Evolutionary conservation across 2,888 invertebrate genomes (phyloP).

Genomic region (Erpobdella octoculata): DNA sequence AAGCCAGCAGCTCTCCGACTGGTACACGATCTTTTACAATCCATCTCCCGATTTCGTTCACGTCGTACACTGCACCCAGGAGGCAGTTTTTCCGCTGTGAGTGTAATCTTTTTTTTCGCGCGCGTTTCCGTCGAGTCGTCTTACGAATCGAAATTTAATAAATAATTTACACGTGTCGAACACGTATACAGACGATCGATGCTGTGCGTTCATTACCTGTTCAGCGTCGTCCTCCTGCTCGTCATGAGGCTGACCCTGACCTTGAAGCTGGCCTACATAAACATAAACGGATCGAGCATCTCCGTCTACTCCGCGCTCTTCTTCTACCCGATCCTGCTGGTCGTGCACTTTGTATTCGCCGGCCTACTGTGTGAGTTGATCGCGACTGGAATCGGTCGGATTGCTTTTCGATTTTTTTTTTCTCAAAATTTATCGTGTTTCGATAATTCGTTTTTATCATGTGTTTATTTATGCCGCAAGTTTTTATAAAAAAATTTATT

Average conservation of each 20-base stretch:
- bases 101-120: slow-evolving; percentile 28
- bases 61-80: slow-evolving; percentile 86
- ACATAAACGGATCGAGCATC: slow-evolving; percentile 46
- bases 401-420: too few species aligned
- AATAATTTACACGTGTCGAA: too few species aligned
- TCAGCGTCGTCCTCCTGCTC: slow-evolving; percentile 72
- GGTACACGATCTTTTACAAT: slow-evolving; percentile 91
- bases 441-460: background rate
- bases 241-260: slow-evolving; percentile 69
- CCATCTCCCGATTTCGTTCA: slow-evolving; percentile 83
- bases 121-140: background rate
- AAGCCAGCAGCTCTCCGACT: slow-evolving; percentile 75
- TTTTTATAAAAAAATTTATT: too few species aligned
- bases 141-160: background rate
- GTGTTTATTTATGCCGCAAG: too few species aligned
- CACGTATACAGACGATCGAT: slow-evolving; percentile 78
- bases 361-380: slow-evolving; percentile 71
- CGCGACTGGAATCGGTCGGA: too few species aligned
- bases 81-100: slow-evolving; percentile 92
- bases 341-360: slow-evolving; percentile 78
- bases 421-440: background rate
- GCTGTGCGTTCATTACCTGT: slow-evolving; percentile 78
- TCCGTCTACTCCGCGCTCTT: slow-evolving; percentile 88
- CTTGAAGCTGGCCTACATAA: slow-evolving; percentile 50
- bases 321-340: slow-evolving; percentile 78